Conservation (phyloP, 2,113 vertebrate genomes). For the Calidris pygmaea region DNA sequence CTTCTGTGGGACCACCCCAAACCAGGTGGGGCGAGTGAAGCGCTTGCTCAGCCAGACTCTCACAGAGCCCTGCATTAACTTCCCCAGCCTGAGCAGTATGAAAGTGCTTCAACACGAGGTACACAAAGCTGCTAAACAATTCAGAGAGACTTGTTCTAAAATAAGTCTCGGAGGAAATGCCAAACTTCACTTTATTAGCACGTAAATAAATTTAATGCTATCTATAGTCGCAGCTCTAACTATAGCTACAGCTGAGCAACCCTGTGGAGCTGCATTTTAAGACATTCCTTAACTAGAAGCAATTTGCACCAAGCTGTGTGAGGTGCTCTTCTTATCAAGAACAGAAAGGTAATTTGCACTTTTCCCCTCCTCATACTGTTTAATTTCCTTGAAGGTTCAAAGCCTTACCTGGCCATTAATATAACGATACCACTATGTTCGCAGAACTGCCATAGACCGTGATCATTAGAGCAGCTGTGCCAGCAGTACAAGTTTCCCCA, state of each 20-base stretch:
- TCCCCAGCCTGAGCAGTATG: background rate
- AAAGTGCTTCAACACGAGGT: background rate
- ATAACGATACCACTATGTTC: background rate
- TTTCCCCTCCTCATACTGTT: background rate
- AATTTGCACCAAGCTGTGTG: conserved; percentile 54
- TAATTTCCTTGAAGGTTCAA: conserved; percentile 36
- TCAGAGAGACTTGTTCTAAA: background rate
- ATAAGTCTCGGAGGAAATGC: background rate
- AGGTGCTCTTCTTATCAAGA: conserved; percentile 15
- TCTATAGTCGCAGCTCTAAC: conserved; percentile 47
- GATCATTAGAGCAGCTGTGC: background rate
- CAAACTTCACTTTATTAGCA: conserved; percentile 37
- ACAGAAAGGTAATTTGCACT: background rate
- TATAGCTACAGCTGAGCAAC: conserved; percentile 40
- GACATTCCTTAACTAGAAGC: conserved; percentile 51
- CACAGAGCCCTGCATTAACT: background rate
- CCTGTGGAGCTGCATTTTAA: conserved; percentile 43
- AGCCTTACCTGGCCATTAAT: conserved; percentile 20
- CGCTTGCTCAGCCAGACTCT: accelerated
- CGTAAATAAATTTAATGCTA: conserved; percentile 47
- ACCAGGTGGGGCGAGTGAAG: background rate
- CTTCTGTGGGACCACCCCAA: background rate
- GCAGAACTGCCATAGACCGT: background rate
- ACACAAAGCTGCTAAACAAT: background rate
- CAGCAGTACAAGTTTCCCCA: background rate